Evolutionary conservation across 2,113 vertebrate species (phyloP).

Genomic region (Pseudorasbora parva): DNA sequence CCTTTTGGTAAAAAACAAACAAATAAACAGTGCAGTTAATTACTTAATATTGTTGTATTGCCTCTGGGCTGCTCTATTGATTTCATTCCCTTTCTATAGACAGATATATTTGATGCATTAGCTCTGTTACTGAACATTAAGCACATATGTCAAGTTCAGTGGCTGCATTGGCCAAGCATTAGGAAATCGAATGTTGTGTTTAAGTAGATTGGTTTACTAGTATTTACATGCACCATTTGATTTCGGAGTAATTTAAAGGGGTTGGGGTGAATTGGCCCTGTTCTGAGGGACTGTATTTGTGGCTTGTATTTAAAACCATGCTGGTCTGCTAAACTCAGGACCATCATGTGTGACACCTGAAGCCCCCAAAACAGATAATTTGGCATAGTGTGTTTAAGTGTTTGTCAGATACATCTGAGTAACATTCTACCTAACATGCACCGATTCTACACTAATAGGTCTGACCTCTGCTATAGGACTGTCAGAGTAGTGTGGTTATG

Average conservation of each 20-base stretch:
- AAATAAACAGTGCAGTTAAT: constrained; percentile 65
- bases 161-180: constrained; percentile 55
- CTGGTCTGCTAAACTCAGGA: constrained; percentile 8
- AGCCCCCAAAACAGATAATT: constrained; percentile 32
- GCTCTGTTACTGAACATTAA: constrained; percentile 40
- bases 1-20: constrained; percentile 67
- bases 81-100: constrained; percentile 35
- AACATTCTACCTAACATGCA: constrained; percentile 45
- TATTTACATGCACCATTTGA: constrained; percentile 67
- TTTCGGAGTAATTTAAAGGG: constrained; percentile 48
- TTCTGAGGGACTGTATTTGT: not conserved
- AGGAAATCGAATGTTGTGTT: constrained; percentile 33
- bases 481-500: not conserved
- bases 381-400: constrained; percentile 33
- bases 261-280: not conserved
- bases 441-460: constrained; percentile 22
- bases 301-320: constrained; percentile 1
- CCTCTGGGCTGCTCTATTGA: constrained; percentile 46
- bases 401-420: constrained; percentile 31
- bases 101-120: constrained; percentile 10
- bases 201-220: not conserved
- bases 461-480: constrained; percentile 13
- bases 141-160: constrained; percentile 49
- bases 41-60: constrained; percentile 60
- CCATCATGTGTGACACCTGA: not conserved